These are phyloP conservation scores for Merodon equestris DNA, from an alignment of 2,888 invertebrate species.

Conservation along the genomic window DNA sequence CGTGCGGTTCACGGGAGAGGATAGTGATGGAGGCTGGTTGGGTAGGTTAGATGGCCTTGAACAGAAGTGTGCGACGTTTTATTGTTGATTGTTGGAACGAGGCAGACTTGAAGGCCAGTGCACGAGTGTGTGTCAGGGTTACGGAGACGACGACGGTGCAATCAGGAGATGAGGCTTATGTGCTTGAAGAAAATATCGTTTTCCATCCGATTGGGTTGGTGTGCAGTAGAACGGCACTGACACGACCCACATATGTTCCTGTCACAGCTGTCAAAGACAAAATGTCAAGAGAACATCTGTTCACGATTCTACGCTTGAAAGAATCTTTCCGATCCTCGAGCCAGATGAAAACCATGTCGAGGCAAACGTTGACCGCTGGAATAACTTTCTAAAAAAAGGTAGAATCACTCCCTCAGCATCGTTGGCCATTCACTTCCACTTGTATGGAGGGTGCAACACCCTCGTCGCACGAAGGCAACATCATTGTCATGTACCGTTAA, in stretches of 20 bases:
- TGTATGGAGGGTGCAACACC: conserved; percentile 61
- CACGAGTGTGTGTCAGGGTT: no score
- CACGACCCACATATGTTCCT: no score
- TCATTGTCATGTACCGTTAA: conserved; percentile 64
- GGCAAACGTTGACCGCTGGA: conserved; percentile 55
- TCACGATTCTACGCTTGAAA: no score
- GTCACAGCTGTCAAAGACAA: no score
- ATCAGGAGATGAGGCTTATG: no score
- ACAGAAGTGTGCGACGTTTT: conserved; percentile 12
- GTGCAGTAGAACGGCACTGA: no score
- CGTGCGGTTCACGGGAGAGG: background rate
- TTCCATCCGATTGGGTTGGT: no score
- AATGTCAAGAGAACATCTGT: no score
- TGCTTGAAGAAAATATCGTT: no score
- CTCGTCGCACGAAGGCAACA: conserved; percentile 58
- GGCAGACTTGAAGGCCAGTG: conserved; percentile 38
- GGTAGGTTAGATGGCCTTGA: conserved; percentile 3
- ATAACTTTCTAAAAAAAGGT: conserved; percentile 59
- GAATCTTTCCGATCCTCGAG: no score
- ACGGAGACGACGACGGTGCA: no score
- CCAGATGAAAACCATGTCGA: no score
- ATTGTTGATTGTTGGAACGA: conserved; percentile 10
- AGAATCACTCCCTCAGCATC: conserved; percentile 41
- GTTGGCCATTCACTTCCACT: conserved; percentile 34
- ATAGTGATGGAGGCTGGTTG: conserved; percentile 8